Evolutionary conservation across 2,113 vertebrate species (phyloP).

Genomic region (Theropithecus gelada): DNA sequence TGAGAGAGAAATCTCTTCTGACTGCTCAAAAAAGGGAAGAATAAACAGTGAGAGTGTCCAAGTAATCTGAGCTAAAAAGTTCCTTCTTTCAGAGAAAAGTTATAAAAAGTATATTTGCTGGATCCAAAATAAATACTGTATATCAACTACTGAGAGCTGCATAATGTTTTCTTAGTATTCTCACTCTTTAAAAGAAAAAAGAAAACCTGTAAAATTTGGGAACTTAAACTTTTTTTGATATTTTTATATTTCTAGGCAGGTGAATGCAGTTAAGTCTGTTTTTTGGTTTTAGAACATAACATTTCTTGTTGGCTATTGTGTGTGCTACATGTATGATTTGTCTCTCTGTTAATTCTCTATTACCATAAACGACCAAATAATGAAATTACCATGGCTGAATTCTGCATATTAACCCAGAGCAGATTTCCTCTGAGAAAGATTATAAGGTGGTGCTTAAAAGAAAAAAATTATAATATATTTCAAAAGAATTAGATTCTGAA

Average conservation of each 20-base stretch:
- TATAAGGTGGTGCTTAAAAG: not conserved
- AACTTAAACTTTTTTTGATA: not conserved
- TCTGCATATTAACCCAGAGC: slow-evolving; percentile 47
- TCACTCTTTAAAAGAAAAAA: slow-evolving; percentile 60
- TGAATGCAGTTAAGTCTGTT: slow-evolving; percentile 51
- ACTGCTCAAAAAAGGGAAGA: slow-evolving; percentile 88
- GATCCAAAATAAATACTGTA: slow-evolving; percentile 90
- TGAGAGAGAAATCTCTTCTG: slow-evolving; percentile 91
- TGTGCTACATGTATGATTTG: not conserved
- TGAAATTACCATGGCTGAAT: not conserved
- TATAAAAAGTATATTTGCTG: slow-evolving; percentile 85
- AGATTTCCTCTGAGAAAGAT: slow-evolving; percentile 55
- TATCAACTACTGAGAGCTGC: slow-evolving; percentile 85
- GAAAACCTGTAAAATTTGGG: slow-evolving; percentile 36
- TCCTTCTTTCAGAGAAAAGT: slow-evolving; percentile 86
- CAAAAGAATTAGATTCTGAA: slow-evolving; percentile 49
- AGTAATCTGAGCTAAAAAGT: slow-evolving; percentile 89
- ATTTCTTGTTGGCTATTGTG: slow-evolving; percentile 35
- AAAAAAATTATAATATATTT: fast-evolving
- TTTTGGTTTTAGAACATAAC: slow-evolving; percentile 47
- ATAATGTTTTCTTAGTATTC: slow-evolving; percentile 83
- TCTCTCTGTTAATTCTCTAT: slow-evolving; percentile 36
- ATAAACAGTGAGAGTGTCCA: slow-evolving; percentile 88
- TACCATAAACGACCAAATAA: slow-evolving; percentile 29
- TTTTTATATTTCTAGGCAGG: slow-evolving; percentile 67